These are phyloP conservation scores for Xylophagus ater DNA, from an alignment of 2,888 invertebrate species.

Conservation along the genomic window DNA sequence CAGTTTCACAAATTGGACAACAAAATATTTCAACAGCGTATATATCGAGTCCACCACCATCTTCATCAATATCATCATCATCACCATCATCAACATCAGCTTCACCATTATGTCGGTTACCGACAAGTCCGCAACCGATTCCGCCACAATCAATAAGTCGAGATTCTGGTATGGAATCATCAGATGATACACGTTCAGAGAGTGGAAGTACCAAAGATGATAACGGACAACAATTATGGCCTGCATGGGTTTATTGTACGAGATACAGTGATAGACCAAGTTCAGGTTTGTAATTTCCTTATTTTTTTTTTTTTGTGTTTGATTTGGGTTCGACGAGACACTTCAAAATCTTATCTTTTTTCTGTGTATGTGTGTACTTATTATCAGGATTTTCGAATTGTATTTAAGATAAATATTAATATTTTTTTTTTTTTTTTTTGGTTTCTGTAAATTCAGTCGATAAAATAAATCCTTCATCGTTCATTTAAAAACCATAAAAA, in stretches of 20 bases:
- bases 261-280: slow-evolving; percentile 86
- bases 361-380: too few relatives aligned
- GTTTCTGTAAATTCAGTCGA: too few relatives aligned
- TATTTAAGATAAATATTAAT: too few relatives aligned
- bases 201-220: slow-evolving; percentile 34
- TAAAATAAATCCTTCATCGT: too few relatives aligned
- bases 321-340: too few relatives aligned
- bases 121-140: slow-evolving; percentile 31
- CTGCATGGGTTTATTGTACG: slow-evolving; percentile 98
- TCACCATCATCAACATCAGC: slow-evolving; percentile 21
- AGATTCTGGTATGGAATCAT: slow-evolving; percentile 39
- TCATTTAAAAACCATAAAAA: too few relatives aligned
- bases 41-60: slow-evolving; percentile 19
- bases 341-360: too few relatives aligned
- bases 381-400: too few relatives aligned
- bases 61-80: slow-evolving; percentile 23
- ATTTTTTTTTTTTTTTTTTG: too few relatives aligned
- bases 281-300: slow-evolving; percentile 56
- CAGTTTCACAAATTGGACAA: slow-evolving; percentile 57
- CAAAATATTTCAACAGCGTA: slow-evolving; percentile 21
- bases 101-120: slow-evolving; percentile 15
- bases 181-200: slow-evolving; percentile 38
- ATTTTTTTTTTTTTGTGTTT: slow-evolving; percentile 8
- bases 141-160: slow-evolving; percentile 36
- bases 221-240: slow-evolving; percentile 55